Evolutionary conservation across 2,113 vertebrate species (phyloP).

Genomic region (Mesembrinibis cayennensis): DNA sequence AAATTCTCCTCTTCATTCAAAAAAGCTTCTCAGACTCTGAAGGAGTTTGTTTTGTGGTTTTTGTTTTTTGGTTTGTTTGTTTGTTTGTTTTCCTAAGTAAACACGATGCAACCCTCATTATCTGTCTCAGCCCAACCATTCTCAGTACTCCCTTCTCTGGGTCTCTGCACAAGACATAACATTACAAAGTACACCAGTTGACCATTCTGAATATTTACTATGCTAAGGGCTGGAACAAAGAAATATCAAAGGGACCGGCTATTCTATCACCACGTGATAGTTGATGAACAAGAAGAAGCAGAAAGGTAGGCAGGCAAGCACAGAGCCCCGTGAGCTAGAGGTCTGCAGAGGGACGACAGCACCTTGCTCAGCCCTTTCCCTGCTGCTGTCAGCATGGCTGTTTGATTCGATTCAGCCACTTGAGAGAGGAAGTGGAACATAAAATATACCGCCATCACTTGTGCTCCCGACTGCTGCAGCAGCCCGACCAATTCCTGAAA

Average conservation of each 20-base stretch:
- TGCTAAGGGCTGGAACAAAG: not conserved
- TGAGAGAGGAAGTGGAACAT: not conserved
- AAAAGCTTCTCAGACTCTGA: not conserved
- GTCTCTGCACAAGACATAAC: not conserved
- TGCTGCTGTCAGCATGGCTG: not conserved
- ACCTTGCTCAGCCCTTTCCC: not conserved
- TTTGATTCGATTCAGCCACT: not conserved
- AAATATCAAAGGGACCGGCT: not conserved
- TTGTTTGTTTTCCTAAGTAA: not conserved
- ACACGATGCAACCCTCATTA: not conserved
- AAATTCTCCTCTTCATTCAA: not conserved
- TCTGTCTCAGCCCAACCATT: not conserved
- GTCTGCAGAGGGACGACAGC: not conserved
- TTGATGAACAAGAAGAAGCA: rapidly evolving
- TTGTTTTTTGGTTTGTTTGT: not conserved
- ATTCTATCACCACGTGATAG: not conserved
- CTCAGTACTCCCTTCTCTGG: not conserved
- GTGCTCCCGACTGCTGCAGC: not conserved
- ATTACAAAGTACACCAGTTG: rapidly evolving
- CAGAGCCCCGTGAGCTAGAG: not conserved
- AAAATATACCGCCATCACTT: rapidly evolving
- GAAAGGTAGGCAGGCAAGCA: not conserved
- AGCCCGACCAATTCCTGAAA: not conserved
- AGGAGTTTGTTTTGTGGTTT: not conserved
- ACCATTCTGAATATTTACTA: not conserved